Evolutionary conservation across 1,140 invertebrate genomes (phyloP).

Genomic region (Whitmania pigra): DNA sequence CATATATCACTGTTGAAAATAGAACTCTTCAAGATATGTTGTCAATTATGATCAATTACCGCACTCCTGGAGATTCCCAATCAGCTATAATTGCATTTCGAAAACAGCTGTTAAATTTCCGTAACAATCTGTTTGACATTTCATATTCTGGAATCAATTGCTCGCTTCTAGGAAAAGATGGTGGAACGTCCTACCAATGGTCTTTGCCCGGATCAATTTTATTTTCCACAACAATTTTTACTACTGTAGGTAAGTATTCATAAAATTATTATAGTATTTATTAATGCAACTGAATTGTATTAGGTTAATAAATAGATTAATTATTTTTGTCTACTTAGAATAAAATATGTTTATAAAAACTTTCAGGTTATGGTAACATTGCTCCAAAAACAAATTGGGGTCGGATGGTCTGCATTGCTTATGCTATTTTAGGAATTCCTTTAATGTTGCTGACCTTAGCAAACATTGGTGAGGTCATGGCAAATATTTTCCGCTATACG

Average conservation of each 20-base stretch:
- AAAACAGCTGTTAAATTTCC: conserved; percentile 32
- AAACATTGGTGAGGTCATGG: conserved; percentile 91
- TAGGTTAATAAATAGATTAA: too few species aligned
- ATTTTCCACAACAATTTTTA: conserved; percentile 66
- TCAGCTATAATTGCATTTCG: conserved; percentile 49
- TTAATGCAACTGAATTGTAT: neutral
- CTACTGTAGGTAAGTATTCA: conserved; percentile 55
- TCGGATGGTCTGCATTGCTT: conserved; percentile 85
- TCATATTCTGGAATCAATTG: conserved; percentile 33
- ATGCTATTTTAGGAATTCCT: conserved; percentile 85
- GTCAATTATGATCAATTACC: conserved; percentile 55
- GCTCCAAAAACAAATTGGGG: conserved; percentile 80
- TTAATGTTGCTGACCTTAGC: conserved; percentile 83
- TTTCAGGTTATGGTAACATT: conserved; percentile 83
- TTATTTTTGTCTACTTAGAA: too few species aligned
- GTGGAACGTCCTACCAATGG: conserved; percentile 45
- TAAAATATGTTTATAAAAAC: too few species aligned
- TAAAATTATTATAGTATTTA: neutral
- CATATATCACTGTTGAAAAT: conserved; percentile 28
- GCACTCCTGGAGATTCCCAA: conserved; percentile 55
- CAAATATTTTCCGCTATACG: conserved; percentile 76
- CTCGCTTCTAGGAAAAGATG: conserved; percentile 27
- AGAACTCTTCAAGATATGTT: conserved; percentile 67
- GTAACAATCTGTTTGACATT: conserved; percentile 33
- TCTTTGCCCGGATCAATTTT: conserved; percentile 60